These are phyloP conservation scores for Nomada flava DNA, from an alignment of 2,888 invertebrate species.

Conservation along the genomic window DNA sequence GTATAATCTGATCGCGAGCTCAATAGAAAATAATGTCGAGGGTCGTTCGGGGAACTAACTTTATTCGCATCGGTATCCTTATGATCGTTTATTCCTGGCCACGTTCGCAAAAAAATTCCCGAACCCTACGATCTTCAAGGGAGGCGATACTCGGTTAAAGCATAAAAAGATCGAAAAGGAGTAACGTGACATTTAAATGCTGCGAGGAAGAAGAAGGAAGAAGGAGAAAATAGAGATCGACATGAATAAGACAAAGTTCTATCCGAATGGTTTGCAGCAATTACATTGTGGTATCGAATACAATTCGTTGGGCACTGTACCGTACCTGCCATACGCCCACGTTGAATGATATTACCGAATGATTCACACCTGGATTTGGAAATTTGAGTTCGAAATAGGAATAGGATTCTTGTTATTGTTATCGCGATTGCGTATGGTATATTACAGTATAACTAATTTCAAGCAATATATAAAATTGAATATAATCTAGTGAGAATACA, in stretches of 20 bases:
- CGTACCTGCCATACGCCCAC: neutral
- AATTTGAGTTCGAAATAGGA: neutral
- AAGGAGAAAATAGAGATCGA: conserved; percentile 8
- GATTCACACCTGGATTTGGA: conserved; percentile 8
- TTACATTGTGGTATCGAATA: conserved; percentile 40
- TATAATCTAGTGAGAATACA: neutral
- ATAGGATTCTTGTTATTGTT: no score
- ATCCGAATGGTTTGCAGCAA: conserved; percentile 32
- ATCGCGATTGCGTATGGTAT: no score
- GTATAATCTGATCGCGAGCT: conserved; percentile 42
- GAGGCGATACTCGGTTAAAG: neutral
- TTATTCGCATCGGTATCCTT: neutral
- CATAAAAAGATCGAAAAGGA: neutral
- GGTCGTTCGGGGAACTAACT: conserved; percentile 5
- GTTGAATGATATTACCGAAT: conserved; percentile 17
- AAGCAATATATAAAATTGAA: no score
- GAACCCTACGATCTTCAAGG: neutral
- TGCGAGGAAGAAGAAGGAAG: neutral
- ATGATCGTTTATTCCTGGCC: conserved; percentile 24
- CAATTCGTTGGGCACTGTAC: neutral
- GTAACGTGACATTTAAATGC: neutral
- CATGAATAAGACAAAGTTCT: conserved; percentile 25
- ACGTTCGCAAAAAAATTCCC: neutral
- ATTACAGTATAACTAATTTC: no score
- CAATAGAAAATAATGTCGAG: conserved; percentile 9